Evolutionary conservation across 2,113 vertebrate genomes (phyloP).

Genomic region (Trinectes maculatus): DNA sequence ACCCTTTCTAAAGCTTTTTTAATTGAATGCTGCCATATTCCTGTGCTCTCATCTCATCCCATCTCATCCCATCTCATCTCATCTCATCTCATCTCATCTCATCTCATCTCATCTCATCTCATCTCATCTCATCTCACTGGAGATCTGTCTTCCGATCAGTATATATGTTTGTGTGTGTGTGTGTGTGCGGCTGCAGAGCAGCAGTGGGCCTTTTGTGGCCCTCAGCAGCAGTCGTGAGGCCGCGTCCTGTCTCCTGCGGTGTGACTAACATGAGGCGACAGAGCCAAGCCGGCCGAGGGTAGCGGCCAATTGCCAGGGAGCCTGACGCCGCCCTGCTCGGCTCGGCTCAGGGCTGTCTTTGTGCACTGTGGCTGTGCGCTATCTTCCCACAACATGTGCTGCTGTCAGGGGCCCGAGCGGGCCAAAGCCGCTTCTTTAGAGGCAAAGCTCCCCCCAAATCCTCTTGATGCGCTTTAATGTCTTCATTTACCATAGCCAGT

Average conservation of each 20-base stretch:
- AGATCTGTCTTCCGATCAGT: slow-evolving; percentile 43
- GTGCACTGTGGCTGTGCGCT: slow-evolving; percentile 53
- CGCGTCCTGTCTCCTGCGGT: slow-evolving; percentile 66
- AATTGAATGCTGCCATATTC: slow-evolving; percentile 45
- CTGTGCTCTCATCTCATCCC: slow-evolving; percentile 14
- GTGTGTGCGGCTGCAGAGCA: background rate
- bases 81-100: slow-evolving; percentile 23
- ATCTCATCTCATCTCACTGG: slow-evolving; percentile 17
- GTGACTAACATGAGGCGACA: slow-evolving; percentile 80
- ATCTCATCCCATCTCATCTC: slow-evolving; percentile 16
- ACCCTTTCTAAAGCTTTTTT: slow-evolving; percentile 51
- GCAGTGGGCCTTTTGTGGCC: slow-evolving; percentile 61
- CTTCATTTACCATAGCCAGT: slow-evolving; percentile 63
- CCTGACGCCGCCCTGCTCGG: slow-evolving; percentile 39
- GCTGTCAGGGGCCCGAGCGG: slow-evolving; percentile 51
- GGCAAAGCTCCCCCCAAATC: slow-evolving; percentile 49
- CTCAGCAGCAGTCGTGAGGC: slow-evolving; percentile 29
- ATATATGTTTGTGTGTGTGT: background rate
- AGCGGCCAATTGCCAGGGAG: slow-evolving; percentile 54
- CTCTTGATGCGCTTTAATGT: slow-evolving; percentile 68
- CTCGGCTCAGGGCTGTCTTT: slow-evolving; percentile 67
- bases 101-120: slow-evolving; percentile 13
- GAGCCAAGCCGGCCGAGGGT: slow-evolving; percentile 67
- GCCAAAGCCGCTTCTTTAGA: slow-evolving; percentile 51
- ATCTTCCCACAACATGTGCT: slow-evolving; percentile 76